Evolutionary conservation across 2,797 vertebrate genomes (phyloP).

Genomic region (Tenualosa ilisha): DNA sequence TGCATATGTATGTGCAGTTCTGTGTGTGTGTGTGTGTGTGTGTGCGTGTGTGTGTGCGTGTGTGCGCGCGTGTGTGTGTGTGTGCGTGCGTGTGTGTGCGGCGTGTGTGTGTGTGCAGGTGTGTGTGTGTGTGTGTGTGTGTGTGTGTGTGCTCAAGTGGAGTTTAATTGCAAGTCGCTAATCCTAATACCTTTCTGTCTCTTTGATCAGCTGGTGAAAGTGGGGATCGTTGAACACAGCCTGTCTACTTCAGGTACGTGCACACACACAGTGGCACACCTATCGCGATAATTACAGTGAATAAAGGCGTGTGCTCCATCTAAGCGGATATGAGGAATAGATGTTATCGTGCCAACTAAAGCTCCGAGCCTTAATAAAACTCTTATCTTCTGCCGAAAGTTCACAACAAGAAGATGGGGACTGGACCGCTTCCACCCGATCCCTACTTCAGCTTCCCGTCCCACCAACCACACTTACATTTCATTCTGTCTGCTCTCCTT

Average conservation of each 20-base stretch:
- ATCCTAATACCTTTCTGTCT: constrained; percentile 1
- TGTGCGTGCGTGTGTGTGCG: not conserved
- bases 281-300: not conserved
- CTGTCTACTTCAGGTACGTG: constrained; percentile 58
- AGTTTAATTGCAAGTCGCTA: not conserved
- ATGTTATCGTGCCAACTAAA: not conserved
- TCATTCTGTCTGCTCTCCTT: not conserved
- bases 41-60: not conserved
- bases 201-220: constrained; percentile 61
- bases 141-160: not conserved
- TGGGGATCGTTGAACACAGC: constrained; percentile 65
- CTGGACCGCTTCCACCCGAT: not conserved
- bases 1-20: not conserved
- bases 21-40: not conserved
- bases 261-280: not conserved
- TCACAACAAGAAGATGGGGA: not conserved
- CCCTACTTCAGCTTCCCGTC: not conserved
- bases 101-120: not conserved
- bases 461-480: not conserved
- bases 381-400: not conserved
- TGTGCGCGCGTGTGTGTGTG: not conserved
- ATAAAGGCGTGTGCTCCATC: not conserved
- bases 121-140: not conserved
- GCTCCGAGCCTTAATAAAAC: not conserved
- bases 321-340: not conserved